Conservation (phyloP, 1,140 invertebrate genomes). For the Agrilus planipennis region DNA sequence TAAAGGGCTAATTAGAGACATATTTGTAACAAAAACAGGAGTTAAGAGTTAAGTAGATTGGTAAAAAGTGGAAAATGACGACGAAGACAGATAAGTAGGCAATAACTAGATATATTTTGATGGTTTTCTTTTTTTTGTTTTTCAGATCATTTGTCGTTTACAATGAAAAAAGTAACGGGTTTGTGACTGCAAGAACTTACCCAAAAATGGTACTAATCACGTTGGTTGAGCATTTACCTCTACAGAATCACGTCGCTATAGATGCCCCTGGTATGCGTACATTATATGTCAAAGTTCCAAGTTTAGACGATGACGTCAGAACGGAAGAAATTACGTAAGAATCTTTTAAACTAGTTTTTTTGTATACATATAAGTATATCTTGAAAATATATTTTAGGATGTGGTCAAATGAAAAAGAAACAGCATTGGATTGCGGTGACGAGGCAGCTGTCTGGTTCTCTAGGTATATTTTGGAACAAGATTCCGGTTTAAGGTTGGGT, state of each 20-base stretch:
- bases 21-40: too few species aligned
- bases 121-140: conserved; percentile 7
- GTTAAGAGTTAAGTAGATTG: too few species aligned
- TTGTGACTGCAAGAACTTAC: conserved; percentile 24
- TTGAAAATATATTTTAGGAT: conserved; percentile 2
- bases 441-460: conserved; percentile 45
- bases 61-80: too few species aligned
- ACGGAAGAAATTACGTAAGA: not conserved
- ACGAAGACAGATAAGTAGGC: too few species aligned
- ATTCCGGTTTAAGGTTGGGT: conserved; percentile 39
- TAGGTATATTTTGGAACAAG: conserved; percentile 37
- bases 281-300: conserved; percentile 26
- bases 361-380: not conserved
- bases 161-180: conserved; percentile 23
- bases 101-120: too few species aligned
- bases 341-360: not conserved
- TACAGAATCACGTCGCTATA: conserved; percentile 23
- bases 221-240: conserved; percentile 25
- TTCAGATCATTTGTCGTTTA: conserved; percentile 27
- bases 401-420: conserved; percentile 21
- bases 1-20: too few species aligned
- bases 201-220: conserved; percentile 30
- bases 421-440: conserved; percentile 43
- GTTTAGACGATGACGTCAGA: not conserved
- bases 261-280: conserved; percentile 29